Conservation (phyloP, 2,797 vertebrate genomes). For the Numenius phaeopus region DNA sequence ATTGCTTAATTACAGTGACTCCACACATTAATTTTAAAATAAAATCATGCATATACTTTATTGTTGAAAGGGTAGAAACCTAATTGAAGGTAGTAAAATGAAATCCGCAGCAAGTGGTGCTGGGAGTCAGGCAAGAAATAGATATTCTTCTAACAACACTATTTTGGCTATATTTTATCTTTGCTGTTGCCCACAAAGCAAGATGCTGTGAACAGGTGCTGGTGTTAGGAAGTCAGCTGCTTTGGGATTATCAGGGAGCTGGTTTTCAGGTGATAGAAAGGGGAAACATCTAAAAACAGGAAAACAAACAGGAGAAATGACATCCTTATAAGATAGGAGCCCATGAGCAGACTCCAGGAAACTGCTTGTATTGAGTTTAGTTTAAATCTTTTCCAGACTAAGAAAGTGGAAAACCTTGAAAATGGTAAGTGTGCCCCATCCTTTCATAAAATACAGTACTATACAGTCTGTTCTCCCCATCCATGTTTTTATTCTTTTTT, state of each 20-base stretch:
- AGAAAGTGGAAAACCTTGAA: background rate
- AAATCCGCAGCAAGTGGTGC: background rate
- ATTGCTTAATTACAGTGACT: background rate
- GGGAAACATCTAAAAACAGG: background rate
- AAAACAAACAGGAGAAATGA: background rate
- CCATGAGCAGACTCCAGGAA: background rate
- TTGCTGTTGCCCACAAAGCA: background rate
- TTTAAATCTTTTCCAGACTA: background rate
- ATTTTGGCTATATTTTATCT: background rate
- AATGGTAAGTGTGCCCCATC: background rate
- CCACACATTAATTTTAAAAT: background rate
- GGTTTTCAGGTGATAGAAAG: background rate
- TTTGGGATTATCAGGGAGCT: background rate
- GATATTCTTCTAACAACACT: background rate
- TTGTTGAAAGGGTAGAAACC: background rate
- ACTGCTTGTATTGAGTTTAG: background rate
- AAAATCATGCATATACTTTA: background rate
- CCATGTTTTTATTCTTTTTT: background rate
- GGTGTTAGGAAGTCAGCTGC: background rate
- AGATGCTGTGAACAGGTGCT: background rate
- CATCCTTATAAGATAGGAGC: background rate
- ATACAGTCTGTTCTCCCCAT: accelerated
- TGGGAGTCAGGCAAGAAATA: background rate
- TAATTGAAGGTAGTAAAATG: background rate
- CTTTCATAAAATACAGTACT: background rate